A percentile compares a stretch with the other conserved stretches of the same genome.
Conservation (phyloP, 2,797 vertebrate species). For the Luscinia megarhynchos region DNA sequence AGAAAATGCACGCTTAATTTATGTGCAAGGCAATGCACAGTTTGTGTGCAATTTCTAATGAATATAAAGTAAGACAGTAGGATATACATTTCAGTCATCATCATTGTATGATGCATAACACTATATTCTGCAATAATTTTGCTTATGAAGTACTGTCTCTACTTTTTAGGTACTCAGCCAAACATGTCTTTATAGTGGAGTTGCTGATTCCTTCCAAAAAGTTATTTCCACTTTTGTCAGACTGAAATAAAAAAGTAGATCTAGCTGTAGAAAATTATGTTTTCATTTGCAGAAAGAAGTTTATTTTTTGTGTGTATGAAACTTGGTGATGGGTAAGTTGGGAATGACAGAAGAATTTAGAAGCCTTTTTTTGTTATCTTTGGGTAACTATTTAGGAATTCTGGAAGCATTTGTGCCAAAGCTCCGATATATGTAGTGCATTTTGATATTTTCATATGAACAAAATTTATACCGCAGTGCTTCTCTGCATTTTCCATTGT, state of each 20-base stretch:
- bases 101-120: not conserved
- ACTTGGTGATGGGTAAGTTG: no score
- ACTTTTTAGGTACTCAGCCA: not conserved
- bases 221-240: not conserved
- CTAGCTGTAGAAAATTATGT: not conserved
- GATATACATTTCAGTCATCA: not conserved
- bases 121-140: not conserved
- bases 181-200: not conserved
- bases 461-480: not conserved
- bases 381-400: not conserved
- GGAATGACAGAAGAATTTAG: not conserved
- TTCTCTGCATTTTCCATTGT: not conserved
- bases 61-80: not conserved
- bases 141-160: not conserved
- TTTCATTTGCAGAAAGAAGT: not conserved
- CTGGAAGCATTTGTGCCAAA: not conserved
- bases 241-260: not conserved
- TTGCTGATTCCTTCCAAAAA: slow-evolving; percentile 18
- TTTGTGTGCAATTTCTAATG: not conserved
- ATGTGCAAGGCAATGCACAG: not conserved
- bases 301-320: not conserved
- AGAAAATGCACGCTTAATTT: not conserved
- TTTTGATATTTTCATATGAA: not conserved
- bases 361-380: not conserved
- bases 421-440: rapidly evolving